phyloP scores from a whole-genome alignment of 2,797 vertebrate species.

The Tokudaia muenninki region DNA sequence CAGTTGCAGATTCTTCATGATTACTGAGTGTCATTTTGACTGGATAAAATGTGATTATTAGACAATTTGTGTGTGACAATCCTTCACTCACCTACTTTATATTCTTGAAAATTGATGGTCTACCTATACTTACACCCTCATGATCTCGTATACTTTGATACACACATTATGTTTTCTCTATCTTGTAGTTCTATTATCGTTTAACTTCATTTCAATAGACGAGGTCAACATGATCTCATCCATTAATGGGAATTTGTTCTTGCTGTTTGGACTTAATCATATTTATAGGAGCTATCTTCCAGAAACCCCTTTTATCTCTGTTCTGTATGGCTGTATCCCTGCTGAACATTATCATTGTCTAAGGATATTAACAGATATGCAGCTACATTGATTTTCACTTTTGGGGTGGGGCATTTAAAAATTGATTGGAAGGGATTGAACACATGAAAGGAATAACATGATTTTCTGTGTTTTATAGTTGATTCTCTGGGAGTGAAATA shows the following conservation, averaged over 20 bases:
- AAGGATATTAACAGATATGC: not conserved
- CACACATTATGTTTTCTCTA: not conserved
- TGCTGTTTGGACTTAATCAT: not conserved
- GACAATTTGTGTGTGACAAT: not conserved
- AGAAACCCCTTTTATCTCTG: not conserved
- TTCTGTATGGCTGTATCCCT: not conserved
- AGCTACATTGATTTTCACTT: not conserved
- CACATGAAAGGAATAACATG: constrained; percentile 26
- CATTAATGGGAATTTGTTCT: constrained; percentile 9
- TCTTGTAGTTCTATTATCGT: not conserved
- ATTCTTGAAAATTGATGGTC: constrained; percentile 3
- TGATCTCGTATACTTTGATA: not conserved
- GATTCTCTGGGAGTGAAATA: constrained; percentile 50
- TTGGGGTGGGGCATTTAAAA: not conserved
- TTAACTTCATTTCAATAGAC: constrained; percentile 3
- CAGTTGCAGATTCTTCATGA: constrained; percentile 31
- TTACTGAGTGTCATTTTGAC: constrained; percentile 49
- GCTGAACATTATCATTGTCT: not conserved
- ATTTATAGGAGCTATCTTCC: not conserved
- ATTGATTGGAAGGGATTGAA: not conserved
- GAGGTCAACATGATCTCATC: not conserved
- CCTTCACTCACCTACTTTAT: not conserved
- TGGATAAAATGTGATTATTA: constrained; percentile 64
- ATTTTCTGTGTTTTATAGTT: constrained; percentile 18
- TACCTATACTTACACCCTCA: not conserved